These are phyloP conservation scores for Idaea biselata DNA, from an alignment of 2,888 invertebrate species.

Conservation along the genomic window DNA sequence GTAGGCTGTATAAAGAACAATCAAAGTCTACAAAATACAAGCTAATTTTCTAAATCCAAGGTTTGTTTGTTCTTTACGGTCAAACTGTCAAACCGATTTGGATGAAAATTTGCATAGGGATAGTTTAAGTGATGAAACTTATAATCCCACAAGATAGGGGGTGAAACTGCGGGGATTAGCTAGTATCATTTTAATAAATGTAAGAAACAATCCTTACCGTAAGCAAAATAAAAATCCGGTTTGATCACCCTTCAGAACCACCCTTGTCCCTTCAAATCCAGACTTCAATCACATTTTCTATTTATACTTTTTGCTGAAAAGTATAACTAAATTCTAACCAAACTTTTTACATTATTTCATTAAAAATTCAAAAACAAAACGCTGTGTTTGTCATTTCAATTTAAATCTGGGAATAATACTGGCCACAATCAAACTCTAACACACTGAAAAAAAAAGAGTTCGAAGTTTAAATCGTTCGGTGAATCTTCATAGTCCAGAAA, in stretches of 20 bases:
- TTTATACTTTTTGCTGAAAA: conserved; percentile 5
- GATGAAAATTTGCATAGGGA: too few relatives aligned
- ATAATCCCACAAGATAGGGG: too few relatives aligned
- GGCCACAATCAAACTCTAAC: conserved; percentile 4
- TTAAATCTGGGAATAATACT: conserved; percentile 14
- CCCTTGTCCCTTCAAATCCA: conserved; percentile 17
- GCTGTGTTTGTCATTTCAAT: neutral
- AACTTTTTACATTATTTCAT: conserved; percentile 7
- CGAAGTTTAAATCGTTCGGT: neutral
- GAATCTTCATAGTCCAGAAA: neutral
- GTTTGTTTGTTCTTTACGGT: too few relatives aligned
- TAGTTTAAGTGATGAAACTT: too few relatives aligned
- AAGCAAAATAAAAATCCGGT: conserved; percentile 20
- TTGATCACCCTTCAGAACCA: conserved; percentile 18
- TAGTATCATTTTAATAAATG: conserved; percentile 6
- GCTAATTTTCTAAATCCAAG: too few relatives aligned
- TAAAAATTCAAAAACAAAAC: conserved; percentile 9
- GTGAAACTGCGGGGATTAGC: too few relatives aligned
- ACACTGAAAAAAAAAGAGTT: neutral
- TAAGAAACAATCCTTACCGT: conserved; percentile 21
- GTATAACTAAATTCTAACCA: neutral
- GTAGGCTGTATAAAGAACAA: too few relatives aligned
- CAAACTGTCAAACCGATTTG: too few relatives aligned
- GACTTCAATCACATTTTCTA: conserved; percentile 20
- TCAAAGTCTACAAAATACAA: too few relatives aligned